A percentile compares a stretch with the other conserved stretches of the same genome.
These are phyloP conservation scores for Heliconius himera DNA, from an alignment of 1,140 invertebrate genomes.

Conservation along the genomic window DNA sequence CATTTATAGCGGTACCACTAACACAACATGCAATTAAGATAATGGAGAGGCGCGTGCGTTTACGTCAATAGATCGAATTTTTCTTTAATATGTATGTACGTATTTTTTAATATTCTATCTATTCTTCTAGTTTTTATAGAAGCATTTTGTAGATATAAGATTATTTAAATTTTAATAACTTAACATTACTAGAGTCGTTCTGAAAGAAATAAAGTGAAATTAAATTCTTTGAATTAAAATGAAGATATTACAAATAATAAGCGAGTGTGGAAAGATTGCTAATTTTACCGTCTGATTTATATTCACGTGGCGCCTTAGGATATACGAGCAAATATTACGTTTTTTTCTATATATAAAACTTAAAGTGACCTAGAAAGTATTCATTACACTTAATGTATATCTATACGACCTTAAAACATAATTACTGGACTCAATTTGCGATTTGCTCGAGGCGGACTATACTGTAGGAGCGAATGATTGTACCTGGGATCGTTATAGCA, in stretches of 20 bases:
- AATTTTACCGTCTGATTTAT: constrained; percentile 36
- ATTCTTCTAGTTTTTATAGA: too few species aligned
- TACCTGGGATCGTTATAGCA: constrained; percentile 15
- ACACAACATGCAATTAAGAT: constrained; percentile 40
- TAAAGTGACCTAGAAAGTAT: constrained; percentile 5
- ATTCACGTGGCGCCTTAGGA: constrained; percentile 22
- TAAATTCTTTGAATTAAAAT: neutral
- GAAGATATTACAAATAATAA: neutral
- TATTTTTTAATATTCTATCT: neutral
- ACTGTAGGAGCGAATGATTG: neutral
- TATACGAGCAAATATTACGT: neutral
- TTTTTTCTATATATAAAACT: constrained; percentile 4
- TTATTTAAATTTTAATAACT: neutral
- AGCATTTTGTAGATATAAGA: neutral
- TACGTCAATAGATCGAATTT: constrained; percentile 35
- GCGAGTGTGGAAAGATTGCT: constrained; percentile 21
- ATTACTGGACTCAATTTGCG: neutral
- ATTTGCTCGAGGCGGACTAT: constrained; percentile 5
- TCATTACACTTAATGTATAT: neutral
- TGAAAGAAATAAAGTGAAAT: neutral
- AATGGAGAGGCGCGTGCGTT: constrained; percentile 33
- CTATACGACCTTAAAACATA: constrained; percentile 10
- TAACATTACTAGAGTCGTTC: neutral
- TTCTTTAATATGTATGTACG: neutral
- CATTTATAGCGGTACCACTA: constrained; percentile 28